phyloP scores from a whole-genome alignment of 2,888 invertebrate species.

The Troilus luridus region DNA sequence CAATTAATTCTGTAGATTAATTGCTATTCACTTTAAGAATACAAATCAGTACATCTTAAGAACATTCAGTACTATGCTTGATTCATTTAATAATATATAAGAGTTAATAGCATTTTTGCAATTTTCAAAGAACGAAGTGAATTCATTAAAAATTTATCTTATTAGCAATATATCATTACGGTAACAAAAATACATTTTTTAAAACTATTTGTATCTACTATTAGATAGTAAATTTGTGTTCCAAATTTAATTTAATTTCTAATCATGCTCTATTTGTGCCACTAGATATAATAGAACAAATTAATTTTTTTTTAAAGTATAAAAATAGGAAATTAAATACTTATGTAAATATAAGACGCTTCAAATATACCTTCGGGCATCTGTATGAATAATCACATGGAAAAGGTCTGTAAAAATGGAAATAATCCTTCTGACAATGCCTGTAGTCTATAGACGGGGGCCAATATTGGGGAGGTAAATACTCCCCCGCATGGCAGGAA shows the following conservation, averaged over 20 bases:
- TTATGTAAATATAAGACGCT: slow-evolving; percentile 9
- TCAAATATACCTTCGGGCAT: slow-evolving; percentile 55
- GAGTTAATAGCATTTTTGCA: too few relatives aligned
- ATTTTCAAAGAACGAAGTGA: too few relatives aligned
- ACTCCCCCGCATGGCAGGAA: slow-evolving; percentile 63
- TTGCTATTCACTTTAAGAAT: too few relatives aligned
- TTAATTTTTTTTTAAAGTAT: neutral
- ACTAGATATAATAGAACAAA: neutral
- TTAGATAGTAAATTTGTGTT: neutral
- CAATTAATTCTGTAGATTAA: too few relatives aligned
- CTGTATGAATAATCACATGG: slow-evolving; percentile 62
- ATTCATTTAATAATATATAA: too few relatives aligned
- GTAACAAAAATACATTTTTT: too few relatives aligned
- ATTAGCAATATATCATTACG: too few relatives aligned
- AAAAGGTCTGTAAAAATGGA: slow-evolving; percentile 70
- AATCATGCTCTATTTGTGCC: neutral
- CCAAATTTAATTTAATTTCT: neutral
- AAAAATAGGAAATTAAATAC: neutral
- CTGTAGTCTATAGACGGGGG: slow-evolving; percentile 72
- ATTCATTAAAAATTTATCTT: too few relatives aligned
- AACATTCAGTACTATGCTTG: too few relatives aligned
- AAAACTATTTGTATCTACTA: too few relatives aligned
- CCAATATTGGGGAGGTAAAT: slow-evolving; percentile 68
- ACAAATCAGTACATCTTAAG: too few relatives aligned
- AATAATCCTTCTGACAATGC: slow-evolving; percentile 72